Evolutionary conservation across 2,113 vertebrate species (phyloP).

Genomic region (Todiramphus chloris): DNA sequence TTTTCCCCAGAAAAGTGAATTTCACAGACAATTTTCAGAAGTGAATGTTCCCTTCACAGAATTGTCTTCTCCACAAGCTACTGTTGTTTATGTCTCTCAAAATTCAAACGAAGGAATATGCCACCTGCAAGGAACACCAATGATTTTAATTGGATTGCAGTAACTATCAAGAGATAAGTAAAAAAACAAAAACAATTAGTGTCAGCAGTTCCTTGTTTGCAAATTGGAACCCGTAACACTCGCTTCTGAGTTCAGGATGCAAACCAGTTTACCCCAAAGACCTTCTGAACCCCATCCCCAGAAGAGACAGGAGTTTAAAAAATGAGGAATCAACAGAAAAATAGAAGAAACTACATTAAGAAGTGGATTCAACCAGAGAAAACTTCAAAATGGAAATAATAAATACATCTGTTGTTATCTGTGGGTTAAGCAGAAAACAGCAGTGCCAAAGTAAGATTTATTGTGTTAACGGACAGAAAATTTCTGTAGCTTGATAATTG

Average conservation of each 20-base stretch:
- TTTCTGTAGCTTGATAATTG: not conserved
- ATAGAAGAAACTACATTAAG: not conserved
- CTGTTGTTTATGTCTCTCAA: not conserved
- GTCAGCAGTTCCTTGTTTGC: not conserved
- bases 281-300: not conserved
- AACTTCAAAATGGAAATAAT: not conserved
- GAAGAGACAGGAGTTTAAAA: not conserved
- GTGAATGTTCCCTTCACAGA: not conserved
- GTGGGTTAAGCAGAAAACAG: not conserved
- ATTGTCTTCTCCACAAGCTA: not conserved
- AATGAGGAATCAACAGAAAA: not conserved
- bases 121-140: not conserved
- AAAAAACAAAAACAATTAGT: not conserved
- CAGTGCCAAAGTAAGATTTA: not conserved
- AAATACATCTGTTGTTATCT: not conserved
- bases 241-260: not conserved
- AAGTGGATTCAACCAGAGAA: not conserved
- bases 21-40: not conserved
- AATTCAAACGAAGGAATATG: not conserved
- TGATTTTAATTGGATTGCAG: not conserved
- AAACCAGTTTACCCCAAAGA: not conserved
- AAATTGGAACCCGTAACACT: not conserved
- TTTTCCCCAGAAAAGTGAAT: not conserved
- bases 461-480: not conserved
- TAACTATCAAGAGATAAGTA: constrained; percentile 1